Conservation (phyloP, 2,888 invertebrate genomes). For the Nasonia oneida region DNA sequence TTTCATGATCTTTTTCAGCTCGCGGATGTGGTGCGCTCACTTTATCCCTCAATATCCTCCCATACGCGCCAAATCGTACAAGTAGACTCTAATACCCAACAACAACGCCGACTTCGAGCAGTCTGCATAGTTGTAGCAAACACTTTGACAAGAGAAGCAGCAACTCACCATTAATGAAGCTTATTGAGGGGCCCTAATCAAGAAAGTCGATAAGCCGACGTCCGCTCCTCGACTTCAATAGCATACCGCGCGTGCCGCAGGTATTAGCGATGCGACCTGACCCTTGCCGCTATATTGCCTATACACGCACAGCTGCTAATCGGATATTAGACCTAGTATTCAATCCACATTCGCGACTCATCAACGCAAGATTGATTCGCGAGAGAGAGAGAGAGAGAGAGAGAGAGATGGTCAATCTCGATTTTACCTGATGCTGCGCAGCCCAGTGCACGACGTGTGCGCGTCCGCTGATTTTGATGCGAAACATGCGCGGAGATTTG, state of each 20-base stretch:
- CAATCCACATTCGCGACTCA: conserved; percentile 51
- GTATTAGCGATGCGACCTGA: conserved; percentile 23
- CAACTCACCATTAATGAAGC: conserved; percentile 52
- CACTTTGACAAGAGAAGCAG: not conserved
- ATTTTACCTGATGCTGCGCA: conserved; percentile 37
- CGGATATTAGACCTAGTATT: conserved; percentile 65
- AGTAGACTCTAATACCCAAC: not conserved
- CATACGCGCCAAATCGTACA: not conserved
- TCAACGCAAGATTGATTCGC: conserved; percentile 61
- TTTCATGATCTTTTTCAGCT: not conserved
- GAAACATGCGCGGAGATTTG: not conserved
- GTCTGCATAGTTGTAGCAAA: conserved; percentile 45
- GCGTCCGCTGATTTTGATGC: not conserved
- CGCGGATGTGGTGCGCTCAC: not conserved
- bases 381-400: not conserved
- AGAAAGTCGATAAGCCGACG: conserved; percentile 52
- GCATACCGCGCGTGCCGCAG: conserved; percentile 41
- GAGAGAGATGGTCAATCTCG: conserved; percentile 13
- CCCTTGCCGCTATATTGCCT: conserved; percentile 62
- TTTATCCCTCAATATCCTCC: not conserved
- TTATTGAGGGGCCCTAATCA: conserved; percentile 54
- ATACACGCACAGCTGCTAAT: conserved; percentile 62
- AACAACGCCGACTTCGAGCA: not conserved
- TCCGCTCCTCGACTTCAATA: conserved; percentile 49
- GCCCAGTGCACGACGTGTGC: not conserved